phyloP scores from a whole-genome alignment of 2,113 vertebrate genomes.

The Malaclemys terrapin region DNA sequence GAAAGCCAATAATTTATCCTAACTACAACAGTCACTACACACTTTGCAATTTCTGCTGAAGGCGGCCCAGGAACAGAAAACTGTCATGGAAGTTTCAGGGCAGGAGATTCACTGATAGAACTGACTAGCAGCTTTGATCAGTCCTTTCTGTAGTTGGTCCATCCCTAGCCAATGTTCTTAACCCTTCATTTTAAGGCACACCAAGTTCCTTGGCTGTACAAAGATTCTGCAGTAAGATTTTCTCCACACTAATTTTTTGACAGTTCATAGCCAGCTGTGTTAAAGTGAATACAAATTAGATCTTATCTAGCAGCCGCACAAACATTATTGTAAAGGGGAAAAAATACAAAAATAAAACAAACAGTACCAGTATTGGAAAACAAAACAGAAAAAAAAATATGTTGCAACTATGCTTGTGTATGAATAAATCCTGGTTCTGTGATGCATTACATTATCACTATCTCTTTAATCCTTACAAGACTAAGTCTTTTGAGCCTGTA shows the following conservation, averaged over 20 bases:
- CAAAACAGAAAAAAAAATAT: neutral
- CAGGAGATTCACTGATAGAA: neutral
- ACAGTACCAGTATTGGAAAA: neutral
- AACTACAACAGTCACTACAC: neutral
- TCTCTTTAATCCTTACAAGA: neutral
- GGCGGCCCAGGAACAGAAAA: neutral
- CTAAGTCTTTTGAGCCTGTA: neutral
- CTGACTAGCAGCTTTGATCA: neutral
- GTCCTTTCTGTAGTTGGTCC: neutral
- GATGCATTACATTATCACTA: neutral
- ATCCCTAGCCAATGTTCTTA: neutral
- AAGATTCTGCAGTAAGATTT: neutral
- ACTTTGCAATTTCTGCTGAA: neutral
- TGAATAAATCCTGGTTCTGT: neutral
- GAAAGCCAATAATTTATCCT: neutral
- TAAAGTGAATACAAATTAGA: neutral
- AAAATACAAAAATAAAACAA: neutral
- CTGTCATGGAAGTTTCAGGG: neutral
- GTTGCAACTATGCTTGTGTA: neutral
- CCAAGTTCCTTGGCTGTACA: neutral
- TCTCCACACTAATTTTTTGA: neutral
- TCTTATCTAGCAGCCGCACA: neutral
- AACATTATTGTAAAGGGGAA: neutral
- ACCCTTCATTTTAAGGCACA: neutral
- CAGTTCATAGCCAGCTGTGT: neutral